phyloP scores from a whole-genome alignment of 2,797 vertebrate genomes.

The Mus minutoides region DNA sequence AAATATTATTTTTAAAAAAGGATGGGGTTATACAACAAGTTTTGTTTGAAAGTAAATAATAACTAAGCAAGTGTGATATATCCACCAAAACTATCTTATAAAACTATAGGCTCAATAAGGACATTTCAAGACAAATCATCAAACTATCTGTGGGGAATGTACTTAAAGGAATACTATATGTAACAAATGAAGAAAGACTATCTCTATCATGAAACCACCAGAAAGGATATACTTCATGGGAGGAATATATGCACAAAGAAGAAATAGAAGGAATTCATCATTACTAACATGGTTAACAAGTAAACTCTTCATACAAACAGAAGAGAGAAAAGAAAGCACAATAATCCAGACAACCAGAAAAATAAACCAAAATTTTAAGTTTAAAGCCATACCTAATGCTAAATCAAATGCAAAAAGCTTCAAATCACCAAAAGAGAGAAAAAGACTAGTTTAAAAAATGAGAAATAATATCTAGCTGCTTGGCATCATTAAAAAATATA shows the following conservation, averaged over 20 bases:
- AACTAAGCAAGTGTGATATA: neutral
- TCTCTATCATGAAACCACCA: neutral
- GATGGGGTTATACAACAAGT: neutral
- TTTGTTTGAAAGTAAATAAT: neutral
- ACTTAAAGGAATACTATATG: neutral
- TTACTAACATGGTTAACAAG: neutral
- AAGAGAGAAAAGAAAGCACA: neutral
- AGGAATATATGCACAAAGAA: neutral
- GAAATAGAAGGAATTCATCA: neutral
- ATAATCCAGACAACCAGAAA: neutral
- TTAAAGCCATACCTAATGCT: neutral
- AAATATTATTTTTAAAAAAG: neutral
- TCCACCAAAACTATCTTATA: neutral
- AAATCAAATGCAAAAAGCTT: neutral
- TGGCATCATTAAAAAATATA: neutral
- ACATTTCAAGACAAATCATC: neutral
- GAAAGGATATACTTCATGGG: neutral
- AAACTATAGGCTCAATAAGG: neutral
- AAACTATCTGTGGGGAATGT: neutral
- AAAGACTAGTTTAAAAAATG: neutral
- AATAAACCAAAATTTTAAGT: neutral
- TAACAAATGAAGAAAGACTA: neutral
- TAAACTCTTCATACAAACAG: neutral
- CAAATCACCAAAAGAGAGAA: neutral
- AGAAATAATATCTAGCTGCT: neutral